Evolutionary conservation across 2,113 vertebrate species (phyloP).

Genomic region (Mustela nigripes): DNA sequence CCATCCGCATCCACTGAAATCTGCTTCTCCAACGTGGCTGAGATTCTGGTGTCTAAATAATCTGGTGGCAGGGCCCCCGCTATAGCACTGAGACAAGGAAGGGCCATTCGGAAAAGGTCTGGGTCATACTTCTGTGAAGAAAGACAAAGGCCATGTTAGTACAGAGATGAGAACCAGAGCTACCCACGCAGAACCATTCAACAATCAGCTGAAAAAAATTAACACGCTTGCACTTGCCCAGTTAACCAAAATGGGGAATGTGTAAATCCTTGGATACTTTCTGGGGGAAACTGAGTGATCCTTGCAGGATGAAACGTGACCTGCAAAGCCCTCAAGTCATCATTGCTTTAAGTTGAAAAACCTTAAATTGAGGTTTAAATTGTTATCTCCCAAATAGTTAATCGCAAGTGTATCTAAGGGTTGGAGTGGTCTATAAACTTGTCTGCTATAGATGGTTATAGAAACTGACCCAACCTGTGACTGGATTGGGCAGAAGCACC

Average conservation of each 20-base stretch:
- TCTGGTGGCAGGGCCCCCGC: constrained; percentile 97
- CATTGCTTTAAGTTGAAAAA: background rate
- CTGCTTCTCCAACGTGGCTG: constrained; percentile 93
- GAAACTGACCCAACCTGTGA: background rate
- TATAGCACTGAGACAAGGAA: constrained; percentile 98
- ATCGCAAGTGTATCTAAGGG: constrained; percentile 61
- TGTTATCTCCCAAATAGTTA: background rate
- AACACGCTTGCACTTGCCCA: background rate
- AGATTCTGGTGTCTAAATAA: constrained; percentile 95
- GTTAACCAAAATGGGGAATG: background rate
- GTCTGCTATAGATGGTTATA: background rate
- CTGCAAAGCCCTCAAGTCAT: background rate
- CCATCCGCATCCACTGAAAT: constrained; percentile 95
- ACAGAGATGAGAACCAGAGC: constrained; percentile 71
- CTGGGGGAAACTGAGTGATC: background rate
- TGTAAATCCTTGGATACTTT: background rate
- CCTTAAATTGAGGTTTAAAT: background rate
- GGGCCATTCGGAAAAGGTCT: constrained; percentile 98
- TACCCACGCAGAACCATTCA: constrained; percentile 52
- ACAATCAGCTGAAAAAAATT: constrained; percentile 60
- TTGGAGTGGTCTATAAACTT: background rate
- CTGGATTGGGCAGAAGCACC: background rate
- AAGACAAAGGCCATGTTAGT: constrained; percentile 85
- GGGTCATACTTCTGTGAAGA: constrained; percentile 95
- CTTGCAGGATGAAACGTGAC: background rate